These are phyloP conservation scores for Perca schrenkii DNA, from an alignment of 2,113 vertebrate species.

Conservation along the genomic window DNA sequence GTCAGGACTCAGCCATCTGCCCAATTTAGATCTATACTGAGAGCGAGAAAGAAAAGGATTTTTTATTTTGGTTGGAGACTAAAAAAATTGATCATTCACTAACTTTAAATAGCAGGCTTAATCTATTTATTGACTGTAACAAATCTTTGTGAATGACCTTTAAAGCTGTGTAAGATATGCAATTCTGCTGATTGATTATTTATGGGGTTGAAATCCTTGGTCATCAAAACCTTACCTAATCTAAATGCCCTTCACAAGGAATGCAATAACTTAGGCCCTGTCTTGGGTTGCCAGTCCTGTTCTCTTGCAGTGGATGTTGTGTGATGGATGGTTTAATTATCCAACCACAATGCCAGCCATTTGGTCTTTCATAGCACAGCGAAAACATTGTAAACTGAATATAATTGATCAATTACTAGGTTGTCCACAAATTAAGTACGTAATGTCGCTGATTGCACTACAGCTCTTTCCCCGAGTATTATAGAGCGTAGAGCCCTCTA, in stretches of 20 bases:
- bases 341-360: constrained; percentile 62
- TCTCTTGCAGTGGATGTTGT: constrained; percentile 46
- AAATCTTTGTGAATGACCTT: constrained; percentile 57
- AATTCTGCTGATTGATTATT: constrained; percentile 58
- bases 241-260: constrained; percentile 51
- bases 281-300: constrained; percentile 38
- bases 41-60: not conserved
- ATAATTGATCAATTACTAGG: constrained; percentile 69
- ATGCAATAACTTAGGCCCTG: constrained; percentile 46
- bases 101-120: constrained; percentile 34
- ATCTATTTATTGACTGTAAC: constrained; percentile 50
- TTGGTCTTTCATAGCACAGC: constrained; percentile 61
- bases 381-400: constrained; percentile 64
- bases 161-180: constrained; percentile 41
- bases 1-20: constrained; percentile 45
- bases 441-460: constrained; percentile 65
- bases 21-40: constrained; percentile 15
- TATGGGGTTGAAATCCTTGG: constrained; percentile 35
- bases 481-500: constrained; percentile 53
- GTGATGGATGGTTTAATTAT: constrained; percentile 82
- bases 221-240: constrained; percentile 59
- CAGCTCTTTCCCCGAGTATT: constrained; percentile 25
- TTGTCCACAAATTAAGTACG: constrained; percentile 73
- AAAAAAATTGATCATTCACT: constrained; percentile 4
- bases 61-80: constrained; percentile 14